These are phyloP conservation scores for Battus philenor DNA, from an alignment of 1,140 invertebrate species.

Conservation along the genomic window DNA sequence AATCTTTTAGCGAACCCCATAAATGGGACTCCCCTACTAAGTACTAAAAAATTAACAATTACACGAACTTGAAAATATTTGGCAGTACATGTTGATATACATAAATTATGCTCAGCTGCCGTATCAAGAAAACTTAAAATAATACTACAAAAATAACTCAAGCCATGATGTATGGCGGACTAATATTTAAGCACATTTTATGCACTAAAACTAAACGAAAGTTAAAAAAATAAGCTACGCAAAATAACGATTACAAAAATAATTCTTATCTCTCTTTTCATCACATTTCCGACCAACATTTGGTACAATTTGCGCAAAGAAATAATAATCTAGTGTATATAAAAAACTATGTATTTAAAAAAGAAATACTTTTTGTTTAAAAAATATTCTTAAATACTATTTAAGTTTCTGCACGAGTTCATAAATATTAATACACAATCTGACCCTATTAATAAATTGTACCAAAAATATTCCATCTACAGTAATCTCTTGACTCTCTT, in stretches of 20 bases:
- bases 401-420: background rate
- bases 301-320: constrained; percentile 31
- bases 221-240: constrained; percentile 52
- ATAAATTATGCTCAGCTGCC: constrained; percentile 31
- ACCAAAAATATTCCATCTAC: constrained; percentile 23
- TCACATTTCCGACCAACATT: constrained; percentile 43
- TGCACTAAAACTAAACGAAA: constrained; percentile 35
- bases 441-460: constrained; percentile 22
- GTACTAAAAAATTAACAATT: constrained; percentile 35
- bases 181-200: constrained; percentile 45
- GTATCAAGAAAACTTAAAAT: constrained; percentile 25
- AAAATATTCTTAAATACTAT: constrained; percentile 7
- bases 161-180: constrained; percentile 14
- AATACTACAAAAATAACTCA: constrained; percentile 43
- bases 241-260: constrained; percentile 57
- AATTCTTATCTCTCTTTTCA: constrained; percentile 34
- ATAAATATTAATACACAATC: constrained; percentile 1
- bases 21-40: constrained; percentile 25
- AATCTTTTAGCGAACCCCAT: constrained; percentile 17
- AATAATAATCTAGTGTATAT: constrained; percentile 12
- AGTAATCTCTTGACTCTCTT: constrained; percentile 18
- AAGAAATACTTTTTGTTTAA: constrained; percentile 12
- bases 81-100: constrained; percentile 38
- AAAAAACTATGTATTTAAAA: constrained; percentile 12
- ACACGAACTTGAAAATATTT: constrained; percentile 37